Conservation (phyloP, 2,113 vertebrate genomes). For the Podarcis muralis region DNA sequence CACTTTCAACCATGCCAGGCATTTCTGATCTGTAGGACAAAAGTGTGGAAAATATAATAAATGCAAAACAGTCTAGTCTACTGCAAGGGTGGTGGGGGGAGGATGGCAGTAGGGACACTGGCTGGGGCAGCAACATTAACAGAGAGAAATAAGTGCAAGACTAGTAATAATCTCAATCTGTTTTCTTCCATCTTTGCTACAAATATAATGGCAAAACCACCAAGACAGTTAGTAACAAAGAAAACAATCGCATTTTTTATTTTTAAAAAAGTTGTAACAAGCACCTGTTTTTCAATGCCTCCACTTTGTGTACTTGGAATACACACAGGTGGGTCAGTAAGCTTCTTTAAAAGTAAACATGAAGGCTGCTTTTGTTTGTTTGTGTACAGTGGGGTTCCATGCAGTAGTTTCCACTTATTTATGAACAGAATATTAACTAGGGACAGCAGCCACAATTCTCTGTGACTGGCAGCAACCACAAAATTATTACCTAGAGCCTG, state of each 20-base stretch:
- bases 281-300: not conserved
- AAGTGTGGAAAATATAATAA: not conserved
- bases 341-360: not conserved
- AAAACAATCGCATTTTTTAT: not conserved
- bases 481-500: conserved; percentile 72
- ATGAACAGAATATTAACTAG: not conserved
- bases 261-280: not conserved
- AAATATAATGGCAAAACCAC: not conserved
- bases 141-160: not conserved
- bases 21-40: conserved; percentile 73
- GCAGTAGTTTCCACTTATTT: not conserved
- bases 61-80: not conserved
- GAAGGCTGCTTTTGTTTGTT: not conserved
- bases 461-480: conserved; percentile 30
- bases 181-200: not conserved
- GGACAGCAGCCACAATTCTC: not conserved
- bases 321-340: not conserved
- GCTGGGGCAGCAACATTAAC: not conserved
- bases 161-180: not conserved
- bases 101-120: not conserved
- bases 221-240: too few relatives aligned
- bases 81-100: not conserved
- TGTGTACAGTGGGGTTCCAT: too few relatives aligned
- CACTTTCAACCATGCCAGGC: conserved; percentile 85
- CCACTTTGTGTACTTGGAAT: not conserved